Evolutionary conservation across 1,140 invertebrate genomes (phyloP).

Genomic region (Cotesia glomerata): DNA sequence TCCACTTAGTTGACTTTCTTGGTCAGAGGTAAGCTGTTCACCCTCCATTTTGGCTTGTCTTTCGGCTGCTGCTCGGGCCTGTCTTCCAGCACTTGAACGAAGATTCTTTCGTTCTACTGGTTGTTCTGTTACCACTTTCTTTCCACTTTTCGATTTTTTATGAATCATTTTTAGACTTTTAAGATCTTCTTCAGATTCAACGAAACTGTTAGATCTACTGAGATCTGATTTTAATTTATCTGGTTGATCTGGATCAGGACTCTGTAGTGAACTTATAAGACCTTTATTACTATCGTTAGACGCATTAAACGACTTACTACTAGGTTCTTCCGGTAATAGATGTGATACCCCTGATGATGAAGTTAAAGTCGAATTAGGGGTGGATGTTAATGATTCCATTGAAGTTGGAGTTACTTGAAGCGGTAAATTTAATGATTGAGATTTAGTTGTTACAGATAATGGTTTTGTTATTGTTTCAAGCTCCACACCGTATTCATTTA

Average conservation of each 20-base stretch:
- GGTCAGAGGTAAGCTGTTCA: conserved; percentile 49
- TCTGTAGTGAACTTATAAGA: conserved; percentile 25
- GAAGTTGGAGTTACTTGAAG: conserved; percentile 15
- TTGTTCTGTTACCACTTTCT: conserved; percentile 54
- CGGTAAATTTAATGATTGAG: conserved; percentile 5
- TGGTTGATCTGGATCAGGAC: conserved; percentile 25
- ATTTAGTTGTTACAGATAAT: conserved; percentile 18
- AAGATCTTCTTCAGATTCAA: conserved; percentile 49
- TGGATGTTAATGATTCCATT: conserved; percentile 3
- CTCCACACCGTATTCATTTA: conserved; percentile 18
- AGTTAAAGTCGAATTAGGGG: conserved; percentile 3
- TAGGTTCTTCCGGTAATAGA: conserved; percentile 5
- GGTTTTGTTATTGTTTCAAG: conserved; percentile 28
- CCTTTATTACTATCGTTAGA: conserved; percentile 35
- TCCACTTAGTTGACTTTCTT: conserved; percentile 45
- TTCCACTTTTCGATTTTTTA: conserved; percentile 56
- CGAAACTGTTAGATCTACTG: conserved; percentile 26
- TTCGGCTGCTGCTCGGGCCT: conserved; percentile 60
- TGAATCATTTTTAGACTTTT: conserved; percentile 37
- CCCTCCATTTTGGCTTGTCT: conserved; percentile 57
- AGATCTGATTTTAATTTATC: conserved; percentile 22
- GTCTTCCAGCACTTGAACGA: conserved; percentile 60
- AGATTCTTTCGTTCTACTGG: conserved; percentile 60
- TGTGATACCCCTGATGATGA: neutral
- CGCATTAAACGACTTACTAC: conserved; percentile 30